Percentiles rank a stretch among this genome's conserved stretches.
phyloP scores from a whole-genome alignment of 2,888 invertebrate species.

The Xestia xanthographa region DNA sequence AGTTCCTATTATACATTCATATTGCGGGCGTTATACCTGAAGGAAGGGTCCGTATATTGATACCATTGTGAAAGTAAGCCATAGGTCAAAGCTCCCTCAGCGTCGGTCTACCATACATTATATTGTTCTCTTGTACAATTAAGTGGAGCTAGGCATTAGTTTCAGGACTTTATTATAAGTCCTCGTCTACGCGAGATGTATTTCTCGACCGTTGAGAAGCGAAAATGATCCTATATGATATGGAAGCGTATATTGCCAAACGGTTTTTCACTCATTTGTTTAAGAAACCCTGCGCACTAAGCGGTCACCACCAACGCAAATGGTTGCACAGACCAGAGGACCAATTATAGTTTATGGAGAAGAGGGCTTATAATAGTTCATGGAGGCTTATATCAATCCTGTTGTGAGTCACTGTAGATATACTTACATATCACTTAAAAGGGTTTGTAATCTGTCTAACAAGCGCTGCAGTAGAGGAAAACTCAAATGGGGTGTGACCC shows the following conservation, averaged over 20 bases:
- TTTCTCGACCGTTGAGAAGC: not conserved
- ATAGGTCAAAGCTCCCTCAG: not conserved
- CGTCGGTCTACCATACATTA: not conserved
- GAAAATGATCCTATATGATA: not conserved
- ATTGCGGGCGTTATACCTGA: constrained; percentile 6
- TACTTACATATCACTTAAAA: not conserved
- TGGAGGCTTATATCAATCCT: not conserved
- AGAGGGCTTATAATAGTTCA: not conserved
- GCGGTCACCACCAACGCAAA: not conserved
- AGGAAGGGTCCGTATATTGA: constrained; percentile 21
- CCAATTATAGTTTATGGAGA: not conserved
- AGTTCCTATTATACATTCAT: constrained; percentile 13
- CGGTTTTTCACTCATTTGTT: not conserved
- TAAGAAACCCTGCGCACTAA: not conserved
- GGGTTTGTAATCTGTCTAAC: not conserved
- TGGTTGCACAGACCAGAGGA: not conserved
- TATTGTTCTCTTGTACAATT: constrained; percentile 35
- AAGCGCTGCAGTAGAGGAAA: no score
- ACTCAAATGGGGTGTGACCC: no score
- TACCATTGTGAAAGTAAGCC: not conserved
- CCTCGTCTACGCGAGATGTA: not conserved
- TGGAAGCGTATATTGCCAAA: not conserved
- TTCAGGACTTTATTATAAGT: not conserved
- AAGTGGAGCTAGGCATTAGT: not conserved
- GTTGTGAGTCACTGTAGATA: not conserved